Evolutionary conservation across 2,113 vertebrate species (phyloP).

Genomic region (Ariopsis seemanni): DNA sequence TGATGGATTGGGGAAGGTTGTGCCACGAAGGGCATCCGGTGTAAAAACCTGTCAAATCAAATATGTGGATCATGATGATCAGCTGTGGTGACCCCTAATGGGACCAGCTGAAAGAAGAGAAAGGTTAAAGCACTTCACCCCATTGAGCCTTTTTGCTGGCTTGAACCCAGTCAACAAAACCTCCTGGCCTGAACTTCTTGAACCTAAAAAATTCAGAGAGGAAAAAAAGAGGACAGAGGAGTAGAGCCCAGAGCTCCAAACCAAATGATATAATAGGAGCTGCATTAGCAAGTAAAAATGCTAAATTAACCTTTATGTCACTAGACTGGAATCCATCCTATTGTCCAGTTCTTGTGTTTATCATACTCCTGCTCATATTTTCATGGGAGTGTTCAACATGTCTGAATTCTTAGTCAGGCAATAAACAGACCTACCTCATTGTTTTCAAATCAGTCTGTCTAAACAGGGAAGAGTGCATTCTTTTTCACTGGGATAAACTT

Average conservation of each 20-base stretch:
- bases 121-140: background rate
- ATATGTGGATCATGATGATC: too few relatives aligned
- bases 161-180: background rate
- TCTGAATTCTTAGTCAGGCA: constrained; percentile 11
- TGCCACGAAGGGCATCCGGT: too few relatives aligned
- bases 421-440: background rate
- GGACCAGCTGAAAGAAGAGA: too few relatives aligned
- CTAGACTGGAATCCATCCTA: background rate
- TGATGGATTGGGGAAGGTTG: too few relatives aligned
- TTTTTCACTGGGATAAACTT: constrained; percentile 17
- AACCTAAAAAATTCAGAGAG: background rate
- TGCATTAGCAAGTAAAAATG: background rate
- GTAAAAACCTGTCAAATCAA: too few relatives aligned
- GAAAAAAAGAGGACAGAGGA: background rate
- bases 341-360: background rate
- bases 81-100: too few relatives aligned
- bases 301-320: background rate
- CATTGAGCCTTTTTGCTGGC: background rate
- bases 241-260: background rate
- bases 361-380: background rate
- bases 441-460: constrained; percentile 1
- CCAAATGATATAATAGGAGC: background rate
- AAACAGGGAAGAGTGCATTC: background rate
- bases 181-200: background rate
- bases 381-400: background rate